phyloP scores from a whole-genome alignment of 2,113 vertebrate genomes.

The Cynoglossus semilaevis region DNA sequence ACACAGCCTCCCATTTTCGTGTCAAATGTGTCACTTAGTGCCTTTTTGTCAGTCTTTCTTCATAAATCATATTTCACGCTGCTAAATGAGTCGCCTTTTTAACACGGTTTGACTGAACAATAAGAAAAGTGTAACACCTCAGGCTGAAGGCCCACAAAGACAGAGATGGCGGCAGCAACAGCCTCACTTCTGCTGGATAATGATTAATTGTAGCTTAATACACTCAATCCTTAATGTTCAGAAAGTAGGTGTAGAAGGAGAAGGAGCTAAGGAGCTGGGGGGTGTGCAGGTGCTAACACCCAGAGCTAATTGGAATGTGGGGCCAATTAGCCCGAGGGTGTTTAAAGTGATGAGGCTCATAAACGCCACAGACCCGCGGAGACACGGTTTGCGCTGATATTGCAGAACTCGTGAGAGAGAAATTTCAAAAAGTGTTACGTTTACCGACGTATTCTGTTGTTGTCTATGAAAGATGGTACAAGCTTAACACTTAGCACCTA shows the following conservation, averaged over 20 bases:
- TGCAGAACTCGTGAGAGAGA: too few relatives aligned
- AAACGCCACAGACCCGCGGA: constrained; percentile 55
- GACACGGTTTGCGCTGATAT: constrained; percentile 17
- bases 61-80: constrained; percentile 56
- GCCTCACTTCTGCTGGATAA: constrained; percentile 29
- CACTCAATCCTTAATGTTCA: constrained; percentile 20
- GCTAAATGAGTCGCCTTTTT: constrained; percentile 59
- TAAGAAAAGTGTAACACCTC: constrained; percentile 57
- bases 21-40: constrained; percentile 35
- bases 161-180: neutral
- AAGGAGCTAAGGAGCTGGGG: too few relatives aligned
- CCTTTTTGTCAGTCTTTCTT: constrained; percentile 36
- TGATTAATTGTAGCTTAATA: constrained; percentile 47
- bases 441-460: too few relatives aligned
- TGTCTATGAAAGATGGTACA: too few relatives aligned
- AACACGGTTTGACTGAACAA: constrained; percentile 60
- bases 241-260: constrained; percentile 4
- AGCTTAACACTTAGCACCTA: too few relatives aligned
- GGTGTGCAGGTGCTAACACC: constrained; percentile 67
- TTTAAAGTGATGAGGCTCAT: constrained; percentile 62
- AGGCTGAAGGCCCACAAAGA: constrained; percentile 39
- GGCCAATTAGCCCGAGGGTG: constrained; percentile 60
- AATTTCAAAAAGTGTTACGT: too few relatives aligned
- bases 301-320: constrained; percentile 57
- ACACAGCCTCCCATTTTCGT: constrained; percentile 27